Evolutionary conservation across 2,797 vertebrate genomes (phyloP).

Genomic region (Brotula barbata): DNA sequence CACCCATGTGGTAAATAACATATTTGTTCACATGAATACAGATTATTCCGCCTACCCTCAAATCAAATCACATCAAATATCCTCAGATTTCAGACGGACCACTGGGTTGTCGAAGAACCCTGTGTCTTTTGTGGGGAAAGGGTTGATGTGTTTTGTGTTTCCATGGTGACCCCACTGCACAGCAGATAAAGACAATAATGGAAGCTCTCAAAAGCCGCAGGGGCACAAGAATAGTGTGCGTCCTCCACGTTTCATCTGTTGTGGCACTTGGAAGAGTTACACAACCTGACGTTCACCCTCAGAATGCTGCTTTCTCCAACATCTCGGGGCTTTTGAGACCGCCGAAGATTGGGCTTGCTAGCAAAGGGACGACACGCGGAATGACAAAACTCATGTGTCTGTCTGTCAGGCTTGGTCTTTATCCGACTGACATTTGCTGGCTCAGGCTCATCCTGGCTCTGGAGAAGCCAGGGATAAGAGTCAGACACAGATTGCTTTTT

Average conservation of each 20-base stretch:
- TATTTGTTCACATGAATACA: no score
- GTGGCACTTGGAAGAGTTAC: conserved; percentile 64
- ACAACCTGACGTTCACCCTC: conserved; percentile 68
- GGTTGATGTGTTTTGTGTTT: conserved; percentile 70
- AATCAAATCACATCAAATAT: conserved; percentile 51
- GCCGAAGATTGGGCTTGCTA: conserved; percentile 68
- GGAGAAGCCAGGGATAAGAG: conserved; percentile 72
- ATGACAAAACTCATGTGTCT: conserved; percentile 76
- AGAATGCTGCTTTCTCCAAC: conserved; percentile 58
- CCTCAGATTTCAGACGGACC: conserved; percentile 48
- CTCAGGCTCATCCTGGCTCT: conserved; percentile 74
- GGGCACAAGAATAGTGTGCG: conserved; percentile 59
- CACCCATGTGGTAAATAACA: conserved; percentile 2
- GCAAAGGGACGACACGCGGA: conserved; percentile 74
- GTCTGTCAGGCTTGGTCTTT: conserved; percentile 76
- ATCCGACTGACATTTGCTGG: conserved; percentile 79
- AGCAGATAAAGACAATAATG: conserved; percentile 71
- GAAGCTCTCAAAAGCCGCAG: conserved; percentile 69
- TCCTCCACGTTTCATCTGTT: conserved; percentile 55
- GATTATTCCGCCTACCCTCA: conserved; percentile 7
- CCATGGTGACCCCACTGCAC: conserved; percentile 68
- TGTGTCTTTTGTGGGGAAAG: conserved; percentile 51
- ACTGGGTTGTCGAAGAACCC: conserved; percentile 51
- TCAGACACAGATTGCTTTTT: conserved; percentile 76
- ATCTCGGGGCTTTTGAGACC: conserved; percentile 62